Conservation (phyloP, 2,888 invertebrate genomes). For the Melanargia galathea region DNA sequence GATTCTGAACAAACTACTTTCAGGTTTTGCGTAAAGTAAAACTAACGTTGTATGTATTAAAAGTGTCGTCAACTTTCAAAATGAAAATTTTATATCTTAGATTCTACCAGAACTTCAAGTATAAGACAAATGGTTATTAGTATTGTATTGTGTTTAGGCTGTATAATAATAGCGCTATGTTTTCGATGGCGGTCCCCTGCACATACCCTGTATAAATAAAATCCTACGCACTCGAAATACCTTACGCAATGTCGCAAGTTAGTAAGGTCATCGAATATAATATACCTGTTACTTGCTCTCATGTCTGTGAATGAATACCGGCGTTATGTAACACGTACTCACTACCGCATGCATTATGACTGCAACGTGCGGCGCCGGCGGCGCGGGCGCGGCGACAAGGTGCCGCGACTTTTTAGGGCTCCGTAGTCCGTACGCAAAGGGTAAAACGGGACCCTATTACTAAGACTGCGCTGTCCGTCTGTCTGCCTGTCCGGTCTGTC, state of each 20-base stretch:
- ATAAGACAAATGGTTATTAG: too few relatives aligned
- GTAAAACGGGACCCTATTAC: too few relatives aligned
- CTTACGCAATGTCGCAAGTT: background rate
- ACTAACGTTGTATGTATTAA: too few relatives aligned
- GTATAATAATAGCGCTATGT: too few relatives aligned
- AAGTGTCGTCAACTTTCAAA: background rate
- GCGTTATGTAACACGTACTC: background rate
- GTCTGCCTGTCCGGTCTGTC: background rate
- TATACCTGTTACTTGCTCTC: background rate
- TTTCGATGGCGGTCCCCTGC: too few relatives aligned
- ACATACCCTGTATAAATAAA: too few relatives aligned
- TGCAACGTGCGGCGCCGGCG: background rate
- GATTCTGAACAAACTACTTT: too few relatives aligned
- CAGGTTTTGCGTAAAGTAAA: too few relatives aligned
- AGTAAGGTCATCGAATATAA: background rate
- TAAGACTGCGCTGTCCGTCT: too few relatives aligned
- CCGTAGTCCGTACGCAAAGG: too few relatives aligned
- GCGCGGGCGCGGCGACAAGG: background rate
- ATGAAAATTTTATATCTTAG: background rate
- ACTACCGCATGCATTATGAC: background rate
- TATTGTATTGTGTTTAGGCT: too few relatives aligned
- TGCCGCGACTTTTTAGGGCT: background rate
- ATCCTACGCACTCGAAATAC: background rate
- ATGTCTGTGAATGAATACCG: constrained; percentile 1
- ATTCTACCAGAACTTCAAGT: too few relatives aligned